Evolutionary conservation across 2,113 vertebrate genomes (phyloP), one percentile per base, ranked within the genome.

Genomic region (Cyprinodon brontotheroides): DNA sequence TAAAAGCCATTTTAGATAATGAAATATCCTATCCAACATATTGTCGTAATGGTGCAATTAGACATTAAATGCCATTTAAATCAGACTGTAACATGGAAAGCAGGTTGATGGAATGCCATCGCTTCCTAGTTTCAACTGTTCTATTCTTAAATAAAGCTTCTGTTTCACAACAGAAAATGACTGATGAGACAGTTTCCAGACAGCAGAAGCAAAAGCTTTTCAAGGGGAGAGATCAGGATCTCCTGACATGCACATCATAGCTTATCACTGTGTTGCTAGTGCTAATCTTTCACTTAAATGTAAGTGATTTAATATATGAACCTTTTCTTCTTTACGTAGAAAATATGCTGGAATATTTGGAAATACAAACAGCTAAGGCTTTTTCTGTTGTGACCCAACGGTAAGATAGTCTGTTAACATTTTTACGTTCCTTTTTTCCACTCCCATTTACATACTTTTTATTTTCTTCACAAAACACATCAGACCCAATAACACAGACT

Each of bases 221-320:
- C 74, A 73, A 80, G 50, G 47, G 76, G 57, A 72, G 40, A 75
- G 79, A 59, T 83, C 15, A 4, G 29, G 68, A 22, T 78, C 60
- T 67, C 62, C 65, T 61, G 74, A 81, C 17, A n/a, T 40, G 69
- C 50, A 10, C 59, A 43, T 2, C 41, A 43, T 68, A 11, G 38
- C 53, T 47, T 63, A 5, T 11, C 41, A 43, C 6, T 59, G 17
- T 37, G 64, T 12, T 65, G 47, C 57, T 63, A 50, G 11, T 68
- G 9, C 20, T 45, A n/a, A 40, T 48, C 4, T 45, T 74, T 13
- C 22, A 71, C 9, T 66, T 78, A 2, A 75, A 67, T 65, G 15
- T 65, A 3, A n/a, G 5, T 17, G 29, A 63, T 11, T 17, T 65
- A 11, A 65, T 48, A 6, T 22, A 17, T 11, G 20, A 4, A 10